Percentiles rank a stretch among this genome's conserved stretches.
These are phyloP conservation scores for Empidonax alnorum DNA, from an alignment of 2,113 vertebrate species.

Conservation along the genomic window DNA sequence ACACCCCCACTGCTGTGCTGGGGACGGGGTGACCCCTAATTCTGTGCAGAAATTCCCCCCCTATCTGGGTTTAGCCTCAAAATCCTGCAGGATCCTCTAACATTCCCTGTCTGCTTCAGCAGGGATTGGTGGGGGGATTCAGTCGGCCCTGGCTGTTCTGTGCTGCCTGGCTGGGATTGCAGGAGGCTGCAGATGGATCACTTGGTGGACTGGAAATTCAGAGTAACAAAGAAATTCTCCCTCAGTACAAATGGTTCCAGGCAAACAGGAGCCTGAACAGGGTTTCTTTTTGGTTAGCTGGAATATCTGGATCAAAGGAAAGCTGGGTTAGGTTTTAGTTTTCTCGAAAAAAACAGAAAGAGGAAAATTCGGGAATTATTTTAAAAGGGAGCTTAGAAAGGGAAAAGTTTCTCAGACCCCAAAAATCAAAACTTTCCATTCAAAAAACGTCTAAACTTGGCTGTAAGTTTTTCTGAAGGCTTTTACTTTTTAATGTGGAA, in stretches of 20 bases:
- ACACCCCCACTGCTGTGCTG: fast-evolving
- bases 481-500: background rate
- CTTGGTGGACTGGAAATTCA: background rate
- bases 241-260: background rate
- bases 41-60: background rate
- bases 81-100: background rate
- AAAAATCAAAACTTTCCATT: background rate
- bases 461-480: background rate
- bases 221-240: background rate
- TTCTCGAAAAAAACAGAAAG: background rate
- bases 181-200: background rate
- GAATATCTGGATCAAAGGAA: background rate
- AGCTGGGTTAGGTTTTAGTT: background rate
- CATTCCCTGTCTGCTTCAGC: fast-evolving
- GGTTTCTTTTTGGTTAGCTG: background rate
- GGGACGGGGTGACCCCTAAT: background rate
- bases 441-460: background rate
- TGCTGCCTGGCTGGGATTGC: background rate
- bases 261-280: background rate
- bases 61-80: background rate
- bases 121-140: background rate
- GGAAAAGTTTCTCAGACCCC: background rate
- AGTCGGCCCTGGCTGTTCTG: background rate
- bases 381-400: background rate
- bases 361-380: background rate